Evolutionary conservation across 2,888 invertebrate genomes (phyloP), one percentile per base, ranked within the genome.

Genomic region (Noctua fimbriata): DNA sequence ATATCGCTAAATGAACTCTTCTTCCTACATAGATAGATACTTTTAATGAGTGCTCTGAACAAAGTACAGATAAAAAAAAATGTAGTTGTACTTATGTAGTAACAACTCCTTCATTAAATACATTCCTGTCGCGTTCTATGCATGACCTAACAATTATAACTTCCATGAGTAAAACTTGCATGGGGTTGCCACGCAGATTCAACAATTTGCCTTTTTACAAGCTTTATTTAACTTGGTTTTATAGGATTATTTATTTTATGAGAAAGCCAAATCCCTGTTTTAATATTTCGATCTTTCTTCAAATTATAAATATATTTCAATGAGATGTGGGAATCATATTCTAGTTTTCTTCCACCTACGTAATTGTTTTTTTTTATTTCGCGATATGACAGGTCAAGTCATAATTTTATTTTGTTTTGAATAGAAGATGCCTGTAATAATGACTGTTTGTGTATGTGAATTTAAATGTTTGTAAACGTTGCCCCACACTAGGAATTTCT

Each of bases 101-200:
- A 58, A 58, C 32, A 81, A 73, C 55, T 71, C 32, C 16, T 72
- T 58, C 28, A 78, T 72, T 60, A 36, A 60, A 67, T 55, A 24
- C 32, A 75, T 69, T 71, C 28, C 28, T 44, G 18, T 52, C 44
- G 24, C 41, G 28, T 76, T 67, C 36, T 55, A 44, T 70, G 60
- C 73, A 44, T 69, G 55, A 58, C 41, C 67, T 72, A 72, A 71
- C 69, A 82, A 79, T 76, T 58, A 70, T 58, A 18, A 79, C 70
- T 79, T 78, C 74, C 63, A 75, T 41, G 67, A 60, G 67, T 72
- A 60, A 69, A 7, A 66, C 32, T 47, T 66, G 49, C 16, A 16
- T 55, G 71, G 79, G 47, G 67, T 78, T 85, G 60, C 47, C 78
- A 74, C 63, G 66, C 4, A 28, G 44, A 81, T 60, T 44, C n/a